Conservation (phyloP, 2,888 invertebrate genomes). For the Brachynemurus nebulosus region DNA sequence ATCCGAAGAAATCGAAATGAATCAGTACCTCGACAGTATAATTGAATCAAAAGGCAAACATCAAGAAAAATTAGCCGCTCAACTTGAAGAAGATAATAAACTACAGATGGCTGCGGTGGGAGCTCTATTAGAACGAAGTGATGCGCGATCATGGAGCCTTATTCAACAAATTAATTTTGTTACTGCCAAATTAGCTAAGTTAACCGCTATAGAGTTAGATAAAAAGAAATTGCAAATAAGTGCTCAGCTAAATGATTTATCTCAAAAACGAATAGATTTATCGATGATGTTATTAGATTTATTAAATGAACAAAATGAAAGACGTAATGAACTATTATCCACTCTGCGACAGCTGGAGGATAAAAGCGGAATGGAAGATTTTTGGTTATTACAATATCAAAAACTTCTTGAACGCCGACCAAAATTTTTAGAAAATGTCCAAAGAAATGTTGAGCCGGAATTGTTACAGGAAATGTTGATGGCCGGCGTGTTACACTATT, state of each 20-base stretch:
- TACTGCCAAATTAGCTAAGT: conserved; percentile 52
- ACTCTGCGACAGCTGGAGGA: conserved; percentile 60
- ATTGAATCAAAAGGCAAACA: conserved; percentile 47
- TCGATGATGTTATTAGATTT: conserved; percentile 53
- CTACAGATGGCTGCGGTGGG: conserved; percentile 60
- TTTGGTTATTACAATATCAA: conserved; percentile 74
- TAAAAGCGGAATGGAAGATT: conserved; percentile 39
- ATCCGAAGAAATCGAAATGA: conserved; percentile 46
- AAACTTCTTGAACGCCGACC: conserved; percentile 55
- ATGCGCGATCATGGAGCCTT: conserved; percentile 61
- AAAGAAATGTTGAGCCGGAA: conserved; percentile 6
- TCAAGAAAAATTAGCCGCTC: conserved; percentile 42
- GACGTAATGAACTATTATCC: conserved; percentile 48
- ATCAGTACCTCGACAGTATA: conserved; percentile 42
- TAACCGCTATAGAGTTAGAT: conserved; percentile 60
- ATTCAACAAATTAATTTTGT: conserved; percentile 61
- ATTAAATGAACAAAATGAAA: conserved; percentile 49
- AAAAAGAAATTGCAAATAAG: conserved; percentile 49
- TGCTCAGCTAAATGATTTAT: conserved; percentile 53
- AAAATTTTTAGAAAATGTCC: neutral
- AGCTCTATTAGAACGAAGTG: conserved; percentile 54
- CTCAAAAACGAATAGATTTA: conserved; percentile 51
- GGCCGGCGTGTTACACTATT: conserved; percentile 59
- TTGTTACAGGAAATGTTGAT: conserved; percentile 30
- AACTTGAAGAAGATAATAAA: conserved; percentile 51